A percentile compares a stretch with the other conserved stretches of the same genome.
Conservation (phyloP, 2,113 vertebrate species). For the Pachycephala philippinensis region DNA sequence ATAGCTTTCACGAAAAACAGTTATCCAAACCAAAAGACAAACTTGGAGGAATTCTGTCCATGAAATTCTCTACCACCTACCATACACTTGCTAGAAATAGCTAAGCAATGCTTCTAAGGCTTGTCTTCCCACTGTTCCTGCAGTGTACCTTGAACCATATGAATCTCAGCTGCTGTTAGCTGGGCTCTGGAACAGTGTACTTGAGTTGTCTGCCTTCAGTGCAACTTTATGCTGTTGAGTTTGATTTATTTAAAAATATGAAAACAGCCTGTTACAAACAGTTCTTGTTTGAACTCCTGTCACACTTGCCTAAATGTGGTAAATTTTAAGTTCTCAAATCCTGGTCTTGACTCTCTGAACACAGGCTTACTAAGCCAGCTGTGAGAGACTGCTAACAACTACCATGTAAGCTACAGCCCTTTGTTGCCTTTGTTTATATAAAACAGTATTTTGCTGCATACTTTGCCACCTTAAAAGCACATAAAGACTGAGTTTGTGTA, state of each 20-base stretch:
- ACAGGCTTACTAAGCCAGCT: background rate
- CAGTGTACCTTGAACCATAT: background rate
- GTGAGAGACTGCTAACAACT: background rate
- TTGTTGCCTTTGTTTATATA: background rate
- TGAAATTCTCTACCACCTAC: background rate
- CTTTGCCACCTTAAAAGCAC: background rate
- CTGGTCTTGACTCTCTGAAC: background rate
- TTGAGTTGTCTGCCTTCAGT: background rate
- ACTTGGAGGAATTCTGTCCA: background rate
- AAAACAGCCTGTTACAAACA: background rate
- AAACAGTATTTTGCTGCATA: background rate
- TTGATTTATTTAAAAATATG: background rate
- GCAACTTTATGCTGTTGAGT: background rate
- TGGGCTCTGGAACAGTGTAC: background rate
- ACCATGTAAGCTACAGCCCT: background rate
- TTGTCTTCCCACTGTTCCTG: background rate
- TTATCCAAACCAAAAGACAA: background rate
- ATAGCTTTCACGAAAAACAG: background rate
- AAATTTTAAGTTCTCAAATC: background rate
- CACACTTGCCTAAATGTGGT: background rate
- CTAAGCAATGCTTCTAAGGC: background rate
- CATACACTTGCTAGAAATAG: background rate
- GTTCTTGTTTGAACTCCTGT: background rate
- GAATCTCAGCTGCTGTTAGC: background rate
- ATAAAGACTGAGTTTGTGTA: fast-evolving